Conservation (phyloP, 2,888 invertebrate species). For the Oegoconia quadripuncta region DNA sequence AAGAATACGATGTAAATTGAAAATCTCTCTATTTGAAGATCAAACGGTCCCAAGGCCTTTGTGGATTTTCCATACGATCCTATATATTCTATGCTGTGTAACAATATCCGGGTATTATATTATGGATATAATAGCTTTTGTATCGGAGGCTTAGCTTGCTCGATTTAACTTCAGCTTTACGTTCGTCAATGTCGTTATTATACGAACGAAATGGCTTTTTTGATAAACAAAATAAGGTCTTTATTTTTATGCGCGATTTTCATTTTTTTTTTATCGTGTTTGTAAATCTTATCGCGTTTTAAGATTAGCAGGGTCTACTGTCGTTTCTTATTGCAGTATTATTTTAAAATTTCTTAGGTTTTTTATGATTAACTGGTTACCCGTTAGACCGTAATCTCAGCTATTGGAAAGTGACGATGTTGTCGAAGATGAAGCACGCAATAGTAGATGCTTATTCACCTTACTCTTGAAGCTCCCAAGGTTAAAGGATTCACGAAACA, state of each 20-base stretch:
- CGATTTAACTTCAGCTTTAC: conserved; percentile 17
- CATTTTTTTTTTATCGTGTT: no score
- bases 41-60: conserved; percentile 57
- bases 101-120: conserved; percentile 30
- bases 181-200: conserved; percentile 20
- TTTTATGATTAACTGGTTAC: no score
- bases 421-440: no score
- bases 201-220: conserved; percentile 1
- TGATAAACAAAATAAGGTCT: conserved; percentile 4
- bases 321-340: no score
- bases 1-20: conserved; percentile 65
- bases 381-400: no score
- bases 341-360: no score
- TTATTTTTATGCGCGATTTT: conserved; percentile 13
- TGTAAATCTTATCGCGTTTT: no score
- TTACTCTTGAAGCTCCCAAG: no score
- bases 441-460: no score
- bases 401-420: no score
- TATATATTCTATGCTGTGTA: conserved; percentile 27
- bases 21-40: conserved; percentile 67
- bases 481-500: no score
- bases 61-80: conserved; percentile 42
- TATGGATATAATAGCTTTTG: conserved; percentile 14
- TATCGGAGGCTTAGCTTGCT: conserved; percentile 14
- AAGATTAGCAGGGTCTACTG: no score